phyloP scores from a whole-genome alignment of 1,140 invertebrate species.

The Drosophila willistoni region DNA sequence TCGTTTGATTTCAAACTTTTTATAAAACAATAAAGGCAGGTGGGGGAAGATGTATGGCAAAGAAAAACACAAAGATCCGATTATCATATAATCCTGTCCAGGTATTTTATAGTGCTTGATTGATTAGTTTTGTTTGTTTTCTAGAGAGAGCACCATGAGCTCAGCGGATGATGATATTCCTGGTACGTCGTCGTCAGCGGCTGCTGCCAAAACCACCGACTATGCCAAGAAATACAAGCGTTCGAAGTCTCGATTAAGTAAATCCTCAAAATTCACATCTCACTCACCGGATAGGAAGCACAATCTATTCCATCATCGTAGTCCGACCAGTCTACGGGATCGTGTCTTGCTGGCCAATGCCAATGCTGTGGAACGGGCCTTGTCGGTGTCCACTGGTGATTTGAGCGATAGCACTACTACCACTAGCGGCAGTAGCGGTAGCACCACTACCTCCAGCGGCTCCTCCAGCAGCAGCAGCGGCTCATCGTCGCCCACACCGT shows the following conservation, averaged over 20 bases:
- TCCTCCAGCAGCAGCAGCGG: constrained; percentile 9
- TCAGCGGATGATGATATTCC: constrained; percentile 7
- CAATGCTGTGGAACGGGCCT: constrained; percentile 9
- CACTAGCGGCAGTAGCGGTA: neutral
- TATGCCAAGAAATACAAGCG: neutral
- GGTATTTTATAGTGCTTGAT: neutral
- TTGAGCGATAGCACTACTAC: constrained; percentile 15
- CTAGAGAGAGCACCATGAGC: neutral
- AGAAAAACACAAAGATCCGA: too few species aligned
- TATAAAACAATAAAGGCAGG: too few species aligned
- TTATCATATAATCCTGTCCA: neutral
- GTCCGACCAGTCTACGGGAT: constrained; percentile 10
- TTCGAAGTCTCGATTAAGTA: constrained; percentile 1
- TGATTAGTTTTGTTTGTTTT: neutral
- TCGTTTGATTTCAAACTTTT: too few species aligned
- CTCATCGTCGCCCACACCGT: neutral
- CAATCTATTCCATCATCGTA: neutral
- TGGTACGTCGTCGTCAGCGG: neutral
- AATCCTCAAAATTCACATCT: neutral
- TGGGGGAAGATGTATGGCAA: too few species aligned
- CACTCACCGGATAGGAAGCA: neutral
- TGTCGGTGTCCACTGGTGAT: neutral
- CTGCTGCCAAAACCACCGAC: neutral
- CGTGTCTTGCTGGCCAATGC: constrained; percentile 35
- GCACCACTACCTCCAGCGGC: constrained; percentile 14